phyloP scores from a whole-genome alignment of 2,797 vertebrate species.

The Anguilla marmorata region DNA sequence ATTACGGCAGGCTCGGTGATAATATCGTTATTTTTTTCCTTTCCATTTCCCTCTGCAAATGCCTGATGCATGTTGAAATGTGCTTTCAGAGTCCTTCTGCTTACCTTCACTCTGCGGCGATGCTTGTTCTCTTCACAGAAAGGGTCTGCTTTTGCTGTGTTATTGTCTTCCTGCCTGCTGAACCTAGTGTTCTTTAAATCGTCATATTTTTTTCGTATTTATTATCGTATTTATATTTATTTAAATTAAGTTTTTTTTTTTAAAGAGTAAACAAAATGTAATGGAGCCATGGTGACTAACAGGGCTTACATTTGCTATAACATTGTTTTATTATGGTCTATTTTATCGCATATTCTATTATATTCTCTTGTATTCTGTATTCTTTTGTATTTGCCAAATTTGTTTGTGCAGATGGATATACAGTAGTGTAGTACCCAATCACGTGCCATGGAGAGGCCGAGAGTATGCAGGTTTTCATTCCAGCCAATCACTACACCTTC shows the following conservation, averaged over 20 bases:
- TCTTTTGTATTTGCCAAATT: neutral
- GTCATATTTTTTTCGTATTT: neutral
- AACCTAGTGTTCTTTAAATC: neutral
- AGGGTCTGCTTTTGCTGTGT: neutral
- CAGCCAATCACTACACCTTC: too few relatives aligned
- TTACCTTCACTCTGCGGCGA: neutral
- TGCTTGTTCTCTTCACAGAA: neutral
- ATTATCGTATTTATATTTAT: neutral
- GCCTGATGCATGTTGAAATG: neutral
- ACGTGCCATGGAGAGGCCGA: too few relatives aligned
- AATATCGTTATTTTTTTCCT: conserved; percentile 29
- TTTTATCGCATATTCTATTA: too few relatives aligned
- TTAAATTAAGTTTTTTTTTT: neutral
- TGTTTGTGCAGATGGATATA: neutral
- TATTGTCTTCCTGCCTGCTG: neutral
- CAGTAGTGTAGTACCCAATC: too few relatives aligned
- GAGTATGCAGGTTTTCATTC: too few relatives aligned
- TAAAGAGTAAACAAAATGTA: neutral
- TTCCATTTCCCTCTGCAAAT: conserved; percentile 33
- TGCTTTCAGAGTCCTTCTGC: neutral
- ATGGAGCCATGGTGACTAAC: neutral
- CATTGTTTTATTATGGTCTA: too few relatives aligned
- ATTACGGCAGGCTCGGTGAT: conserved; percentile 34
- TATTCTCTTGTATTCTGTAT: neutral
- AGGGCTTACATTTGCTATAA: neutral